Base-by-base conservation (phyloP, 2,113 vertebrate species). In the Rhinogobius similis region DNA sequence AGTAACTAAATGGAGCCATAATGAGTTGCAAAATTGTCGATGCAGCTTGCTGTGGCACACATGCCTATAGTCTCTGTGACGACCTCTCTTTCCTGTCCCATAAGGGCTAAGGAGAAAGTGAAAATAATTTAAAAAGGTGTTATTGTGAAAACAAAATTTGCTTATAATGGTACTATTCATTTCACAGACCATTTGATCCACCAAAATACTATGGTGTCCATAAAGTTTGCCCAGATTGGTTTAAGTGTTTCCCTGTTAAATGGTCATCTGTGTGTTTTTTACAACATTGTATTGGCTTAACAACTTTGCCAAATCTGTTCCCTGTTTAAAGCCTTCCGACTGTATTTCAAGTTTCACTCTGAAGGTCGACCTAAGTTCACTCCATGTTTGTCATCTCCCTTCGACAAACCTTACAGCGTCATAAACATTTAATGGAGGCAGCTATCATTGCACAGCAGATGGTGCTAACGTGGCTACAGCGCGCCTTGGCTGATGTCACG, bases 391-490 rank as follows among this genome's bases (percentile, higher is more conserved):
- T 82, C 81, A 77, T 74, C 78, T 78, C 77, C 78, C 76, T 73
- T 75, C 62, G 39, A 56, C 78, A 70, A 85, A 83, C 68, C 72
- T 83, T 56, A 72, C 75, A 64, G 48, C 73, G 62, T 75, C 76
- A 73, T 83, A 85, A 88, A 84, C 85, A 79, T 90, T 88, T 89
- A 86, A 90, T 87, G 65, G 83, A 85, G 74, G 76, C 62, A 8
- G 81, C 83, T 90, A 87, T 91, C 88, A 67, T 78, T 70, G 82
- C 83, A 53, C 81, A 82, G 87, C 90, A 91, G 86, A 90, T 84
- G 87, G 85, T 83, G 77, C 85, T 80, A 83, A 84, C 82, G 27
- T 50, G 58, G 62, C 77, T 66, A 27, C 67, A 59, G 72, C 76
- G 55, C 63, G 52, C 67, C 68, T 71, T 44, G 61, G 64, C 82